Evolutionary conservation across 2,888 invertebrate species (phyloP), one percentile per base, ranked within the genome.

Genomic region (Meteorus colon): DNA sequence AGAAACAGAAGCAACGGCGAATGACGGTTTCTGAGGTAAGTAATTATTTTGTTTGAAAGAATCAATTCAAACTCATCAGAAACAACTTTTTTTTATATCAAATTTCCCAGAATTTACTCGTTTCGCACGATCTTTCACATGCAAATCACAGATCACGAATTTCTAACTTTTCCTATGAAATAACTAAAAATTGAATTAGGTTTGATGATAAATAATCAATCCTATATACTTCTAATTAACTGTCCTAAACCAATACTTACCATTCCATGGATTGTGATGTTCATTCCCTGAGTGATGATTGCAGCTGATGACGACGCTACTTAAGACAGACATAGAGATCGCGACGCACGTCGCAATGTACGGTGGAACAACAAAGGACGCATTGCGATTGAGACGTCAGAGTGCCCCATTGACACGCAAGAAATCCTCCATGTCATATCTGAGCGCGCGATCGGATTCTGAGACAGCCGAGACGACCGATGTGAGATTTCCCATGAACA

Each of bases 251-350:
- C 37, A 24, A 14, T 5, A 65, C 16, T 65, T 31, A 63, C 19
- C 29, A 67, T 74, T n/a, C 8, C 55, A 55, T 55, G 19, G 55
- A 55, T 55, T 55, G 55, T 63, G 63, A 70, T 37, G 65, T 62
- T 72, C 19, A 72, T 72, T 63, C 72, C 48, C 72, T 65, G 79
- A 79, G 79, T 80, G 75, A 80, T 81, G 77, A 75, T 81, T 89
- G 80, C 92, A 96, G 95, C 92, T 96, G 90, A 92, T 96, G 91
- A 93, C 93, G 89, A 92, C 94, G 87, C 93, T 93, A 83, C 91
- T 96, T 92, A 95, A 95, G 93, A 94, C 94, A 86, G 94, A 95
- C 90, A 91, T 95, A 90, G 91, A 91, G 83, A 90, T 91, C 76
- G 92, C 92, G 60, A 91, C 92, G 76, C 91, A 92, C 84, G 88